phyloP scores from a whole-genome alignment of 2,888 invertebrate species.

The Hypolimnas misippus region DNA sequence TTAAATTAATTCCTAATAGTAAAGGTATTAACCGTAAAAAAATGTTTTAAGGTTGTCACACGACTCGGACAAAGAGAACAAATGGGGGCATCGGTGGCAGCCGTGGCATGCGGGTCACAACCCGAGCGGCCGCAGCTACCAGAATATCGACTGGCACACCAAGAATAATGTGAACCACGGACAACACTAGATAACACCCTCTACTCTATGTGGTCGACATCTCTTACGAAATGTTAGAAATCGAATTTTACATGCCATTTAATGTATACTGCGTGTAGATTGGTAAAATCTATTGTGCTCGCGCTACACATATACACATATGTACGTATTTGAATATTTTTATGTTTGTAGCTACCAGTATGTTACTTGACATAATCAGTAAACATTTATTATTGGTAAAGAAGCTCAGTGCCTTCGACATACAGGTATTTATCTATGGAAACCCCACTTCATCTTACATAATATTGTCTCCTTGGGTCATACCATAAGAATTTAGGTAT shows the following conservation, averaged over 20 bases:
- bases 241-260: background rate
- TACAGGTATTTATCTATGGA: too few relatives aligned
- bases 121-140: constrained; percentile 46
- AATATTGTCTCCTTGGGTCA: too few relatives aligned
- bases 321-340: too few relatives aligned
- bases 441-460: too few relatives aligned
- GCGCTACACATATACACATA: too few relatives aligned
- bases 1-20: background rate
- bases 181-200: constrained; percentile 11
- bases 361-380: too few relatives aligned
- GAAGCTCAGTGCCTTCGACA: too few relatives aligned
- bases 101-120: constrained; percentile 54
- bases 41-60: constrained; percentile 45
- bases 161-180: constrained; percentile 42
- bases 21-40: background rate
- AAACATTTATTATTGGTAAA: too few relatives aligned
- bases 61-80: constrained; percentile 51
- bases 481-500: too few relatives aligned
- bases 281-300: background rate
- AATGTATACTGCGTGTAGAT: background rate
- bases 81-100: constrained; percentile 58
- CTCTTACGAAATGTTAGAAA: background rate
- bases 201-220: too few relatives aligned
- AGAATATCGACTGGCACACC: constrained; percentile 48
- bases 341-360: too few relatives aligned